Evolutionary conservation across 2,888 invertebrate genomes (phyloP), one percentile per base, ranked within the genome.

Genomic region (Cheilosia pagana): DNA sequence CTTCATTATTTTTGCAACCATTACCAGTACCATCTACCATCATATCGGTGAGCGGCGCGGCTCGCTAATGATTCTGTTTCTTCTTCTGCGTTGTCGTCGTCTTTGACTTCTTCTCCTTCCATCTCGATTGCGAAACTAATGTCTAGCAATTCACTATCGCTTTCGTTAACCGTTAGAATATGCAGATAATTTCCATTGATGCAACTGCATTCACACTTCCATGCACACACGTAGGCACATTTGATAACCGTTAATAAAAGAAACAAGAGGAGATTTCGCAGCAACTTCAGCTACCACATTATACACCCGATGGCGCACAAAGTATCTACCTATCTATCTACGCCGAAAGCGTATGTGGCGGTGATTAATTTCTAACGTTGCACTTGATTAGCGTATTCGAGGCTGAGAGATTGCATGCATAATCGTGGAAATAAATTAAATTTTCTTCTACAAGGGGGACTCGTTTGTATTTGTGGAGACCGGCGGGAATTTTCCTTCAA

Each of bases 81-180:
- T 39, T 74, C 52, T 55, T 60, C 12, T 7, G 6, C 35, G 35
- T 39, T 16, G 1, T 31, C 45, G 25, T 23, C 16, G 16, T 35
- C 21, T 57, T 53, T 41, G 48, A 50, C 6, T 12, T 53, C 52
- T 10, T 55, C 59, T 14, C 62, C 23, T 19, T 59, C 55, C 14
- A 31, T 53, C 28, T 28, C 53, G 78, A 78, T 82, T 77, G 62
- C 62, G 57, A 82, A 82, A 82, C 77, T 82, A 82, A 82, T 82
- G 82, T 82, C 82, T 83, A 83, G 74, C 79, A 74, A 83, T 83
- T 83, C 79, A 83, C 83, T 83, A 83, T 83, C 83, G 74, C 83
- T 83, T 83, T 83, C 79, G 14, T 74, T 83, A 79, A 83, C 83
- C 79, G 83, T 83, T 83, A 83, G 74, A 74, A 83, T 83, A 74